phyloP scores from a whole-genome alignment of 2,113 vertebrate species.

The Cranoglanis bouderius region DNA sequence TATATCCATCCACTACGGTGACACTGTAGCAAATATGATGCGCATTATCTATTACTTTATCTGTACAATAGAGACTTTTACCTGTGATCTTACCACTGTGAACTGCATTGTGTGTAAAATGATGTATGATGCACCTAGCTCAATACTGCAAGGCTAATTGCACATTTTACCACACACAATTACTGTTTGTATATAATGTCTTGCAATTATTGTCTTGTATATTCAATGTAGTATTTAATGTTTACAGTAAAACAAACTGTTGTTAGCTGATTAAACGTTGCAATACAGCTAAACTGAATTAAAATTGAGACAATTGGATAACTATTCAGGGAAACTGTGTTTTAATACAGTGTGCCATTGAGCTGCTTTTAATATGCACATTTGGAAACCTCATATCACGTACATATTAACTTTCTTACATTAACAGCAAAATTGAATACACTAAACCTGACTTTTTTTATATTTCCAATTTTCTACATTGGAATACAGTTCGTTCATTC shows the following conservation, averaged over 20 bases:
- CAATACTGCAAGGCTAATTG: neutral
- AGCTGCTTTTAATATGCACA: neutral
- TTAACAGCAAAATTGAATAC: too few relatives aligned
- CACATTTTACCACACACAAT: neutral
- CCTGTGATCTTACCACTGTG: neutral
- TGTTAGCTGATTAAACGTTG: too few relatives aligned
- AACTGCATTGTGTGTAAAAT: neutral
- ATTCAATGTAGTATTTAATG: neutral
- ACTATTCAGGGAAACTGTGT: neutral
- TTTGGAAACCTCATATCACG: too few relatives aligned
- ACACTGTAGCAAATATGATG: neutral
- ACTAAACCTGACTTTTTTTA: neutral
- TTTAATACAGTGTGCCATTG: neutral
- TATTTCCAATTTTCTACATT: neutral
- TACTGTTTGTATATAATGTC: neutral
- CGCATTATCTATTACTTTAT: neutral
- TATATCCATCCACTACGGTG: neutral
- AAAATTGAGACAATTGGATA: neutral
- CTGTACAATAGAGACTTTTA: neutral
- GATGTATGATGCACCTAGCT: neutral
- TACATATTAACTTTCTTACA: too few relatives aligned
- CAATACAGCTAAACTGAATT: neutral
- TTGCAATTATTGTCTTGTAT: neutral
- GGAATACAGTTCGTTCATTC: too few relatives aligned
- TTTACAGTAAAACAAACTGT: too few relatives aligned